Evolutionary conservation across 1,140 invertebrate species (phyloP).

Genomic region (Macrostomum lignano): DNA sequence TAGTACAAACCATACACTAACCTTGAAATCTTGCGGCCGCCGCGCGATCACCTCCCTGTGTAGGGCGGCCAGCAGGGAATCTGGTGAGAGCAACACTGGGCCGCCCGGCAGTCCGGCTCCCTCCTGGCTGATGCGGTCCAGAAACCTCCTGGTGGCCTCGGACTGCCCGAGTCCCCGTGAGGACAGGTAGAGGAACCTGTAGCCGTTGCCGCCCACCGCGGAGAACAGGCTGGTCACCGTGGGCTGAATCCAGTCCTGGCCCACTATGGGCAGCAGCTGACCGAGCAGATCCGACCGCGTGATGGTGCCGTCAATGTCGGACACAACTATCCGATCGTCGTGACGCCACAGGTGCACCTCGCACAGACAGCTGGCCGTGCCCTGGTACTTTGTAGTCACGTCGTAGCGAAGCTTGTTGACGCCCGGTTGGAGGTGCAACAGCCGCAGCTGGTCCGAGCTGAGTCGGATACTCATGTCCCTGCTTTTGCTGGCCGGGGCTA

Average conservation of each 20-base stretch:
- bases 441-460: no score
- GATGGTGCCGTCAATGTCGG: constrained; percentile 98
- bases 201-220: constrained; percentile 77
- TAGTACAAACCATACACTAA: no score
- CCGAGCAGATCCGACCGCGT: constrained; percentile 96
- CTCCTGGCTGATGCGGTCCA: constrained; percentile 56
- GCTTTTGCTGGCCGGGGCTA: no score
- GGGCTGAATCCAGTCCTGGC: constrained; percentile 36
- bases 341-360: constrained; percentile 84
- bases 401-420: constrained; percentile 86
- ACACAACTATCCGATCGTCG: constrained; percentile 87
- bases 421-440: constrained; percentile 56
- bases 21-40: constrained; percentile 96
- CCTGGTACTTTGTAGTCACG: constrained; percentile 92
- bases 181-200: constrained; percentile 45
- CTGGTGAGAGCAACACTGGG: constrained; percentile 77
- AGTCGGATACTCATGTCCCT: no score
- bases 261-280: constrained; percentile 84
- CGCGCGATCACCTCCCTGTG: constrained; percentile 97
- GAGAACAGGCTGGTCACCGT: constrained; percentile 89
- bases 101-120: constrained; percentile 77
- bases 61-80: constrained; percentile 75
- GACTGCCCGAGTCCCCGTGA: constrained; percentile 76
- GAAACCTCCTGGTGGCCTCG: constrained; percentile 63
- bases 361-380: constrained; percentile 73